A percentile compares a stretch with the other conserved stretches of the same genome.
Evolutionary conservation across 1,140 invertebrate genomes (phyloP).

Genomic region (Drosophila burlai): DNA sequence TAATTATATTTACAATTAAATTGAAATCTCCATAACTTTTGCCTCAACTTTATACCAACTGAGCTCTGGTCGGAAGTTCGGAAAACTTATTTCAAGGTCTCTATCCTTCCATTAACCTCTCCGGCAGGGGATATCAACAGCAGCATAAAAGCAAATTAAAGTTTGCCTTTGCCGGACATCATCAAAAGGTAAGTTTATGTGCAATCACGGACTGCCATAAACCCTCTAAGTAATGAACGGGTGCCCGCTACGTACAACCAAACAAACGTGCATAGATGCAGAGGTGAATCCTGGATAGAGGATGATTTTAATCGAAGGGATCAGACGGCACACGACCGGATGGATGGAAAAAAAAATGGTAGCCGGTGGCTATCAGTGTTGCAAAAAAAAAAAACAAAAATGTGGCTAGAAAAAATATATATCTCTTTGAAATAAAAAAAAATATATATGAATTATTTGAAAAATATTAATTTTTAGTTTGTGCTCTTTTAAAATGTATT

Average conservation of each 20-base stretch:
- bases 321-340: slow-evolving; percentile 35
- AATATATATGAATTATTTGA: neutral
- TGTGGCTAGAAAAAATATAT: neutral
- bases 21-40: slow-evolving; percentile 6
- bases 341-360: neutral
- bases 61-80: slow-evolving; percentile 8
- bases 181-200: slow-evolving; percentile 57
- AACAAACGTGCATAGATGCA: neutral
- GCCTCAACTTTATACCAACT: neutral
- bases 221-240: slow-evolving; percentile 51
- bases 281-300: slow-evolving; percentile 9
- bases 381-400: neutral
- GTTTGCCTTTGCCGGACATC: slow-evolving; percentile 40
- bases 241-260: neutral
- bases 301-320: slow-evolving; percentile 53
- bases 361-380: slow-evolving; percentile 8
- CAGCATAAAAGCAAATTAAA: slow-evolving; percentile 46
- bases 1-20: slow-evolving; percentile 7
- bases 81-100: slow-evolving; percentile 34
- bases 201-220: slow-evolving; percentile 44
- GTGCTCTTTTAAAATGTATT: neutral
- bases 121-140: neutral
- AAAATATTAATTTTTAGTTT: neutral
- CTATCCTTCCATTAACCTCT: neutral
- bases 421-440: neutral